phyloP scores from a whole-genome alignment of 2,113 vertebrate genomes.

The Amphiprion percula region DNA sequence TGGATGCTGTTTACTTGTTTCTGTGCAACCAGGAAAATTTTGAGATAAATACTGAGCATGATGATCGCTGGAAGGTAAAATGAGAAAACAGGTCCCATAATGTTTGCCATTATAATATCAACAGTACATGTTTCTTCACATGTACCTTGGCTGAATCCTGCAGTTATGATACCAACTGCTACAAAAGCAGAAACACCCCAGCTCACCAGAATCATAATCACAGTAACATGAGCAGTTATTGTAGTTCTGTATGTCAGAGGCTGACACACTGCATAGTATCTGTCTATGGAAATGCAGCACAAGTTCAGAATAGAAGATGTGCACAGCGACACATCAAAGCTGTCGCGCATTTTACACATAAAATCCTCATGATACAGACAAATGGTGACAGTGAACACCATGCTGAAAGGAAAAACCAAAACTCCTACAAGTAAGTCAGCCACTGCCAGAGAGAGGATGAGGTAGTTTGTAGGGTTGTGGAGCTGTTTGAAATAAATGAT shows the following conservation, averaged over 20 bases:
- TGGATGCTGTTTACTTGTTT: constrained; percentile 47
- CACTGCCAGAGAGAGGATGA: constrained; percentile 41
- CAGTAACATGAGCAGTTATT: constrained; percentile 76
- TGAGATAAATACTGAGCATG: constrained; percentile 50
- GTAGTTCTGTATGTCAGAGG: constrained; percentile 84
- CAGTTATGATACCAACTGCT: constrained; percentile 74
- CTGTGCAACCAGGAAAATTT: constrained; percentile 49
- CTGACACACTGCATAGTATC: constrained; percentile 69
- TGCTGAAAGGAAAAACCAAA: constrained; percentile 43
- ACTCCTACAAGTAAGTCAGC: constrained; percentile 39
- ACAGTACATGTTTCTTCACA: not conserved
- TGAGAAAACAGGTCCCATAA: constrained; percentile 20
- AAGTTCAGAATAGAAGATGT: constrained; percentile 63
- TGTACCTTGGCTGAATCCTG: not conserved
- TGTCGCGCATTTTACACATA: constrained; percentile 56
- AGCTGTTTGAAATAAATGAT: constrained; percentile 45
- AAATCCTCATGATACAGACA: constrained; percentile 44
- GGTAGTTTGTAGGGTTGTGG: constrained; percentile 30
- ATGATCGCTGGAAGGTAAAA: constrained; percentile 48
- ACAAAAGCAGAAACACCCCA: constrained; percentile 85
- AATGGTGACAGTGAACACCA: constrained; percentile 22
- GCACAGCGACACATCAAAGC: constrained; percentile 46
- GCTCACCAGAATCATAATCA: constrained; percentile 83
- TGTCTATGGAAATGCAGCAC: constrained; percentile 64
- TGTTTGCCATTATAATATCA: constrained; percentile 9